Conservation (phyloP, 1,140 invertebrate species). For the Sarcophaga peregrina region DNA sequence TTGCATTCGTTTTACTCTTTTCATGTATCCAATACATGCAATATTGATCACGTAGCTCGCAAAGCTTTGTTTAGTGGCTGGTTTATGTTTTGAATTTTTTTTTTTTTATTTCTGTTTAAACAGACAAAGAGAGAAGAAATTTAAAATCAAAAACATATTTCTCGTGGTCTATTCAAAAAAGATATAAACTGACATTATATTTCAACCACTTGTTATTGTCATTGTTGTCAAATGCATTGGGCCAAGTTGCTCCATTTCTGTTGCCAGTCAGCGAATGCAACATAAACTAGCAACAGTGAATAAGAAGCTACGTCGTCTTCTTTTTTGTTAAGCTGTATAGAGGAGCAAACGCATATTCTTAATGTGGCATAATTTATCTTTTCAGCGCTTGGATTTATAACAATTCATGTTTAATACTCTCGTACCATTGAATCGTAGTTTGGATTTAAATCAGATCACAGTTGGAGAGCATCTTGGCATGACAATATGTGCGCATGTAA, state of each 20-base stretch:
- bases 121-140: too few relatives aligned
- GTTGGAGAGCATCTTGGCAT: not conserved
- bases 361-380: constrained; percentile 24
- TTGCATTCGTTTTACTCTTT: not conserved
- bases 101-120: not conserved
- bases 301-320: not conserved
- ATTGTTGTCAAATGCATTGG: not conserved
- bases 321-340: not conserved
- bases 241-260: not conserved
- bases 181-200: not conserved
- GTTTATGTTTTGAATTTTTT: not conserved
- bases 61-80: not conserved
- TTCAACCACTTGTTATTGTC: constrained; percentile 24
- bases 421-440: not conserved
- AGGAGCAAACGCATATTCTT: not conserved
- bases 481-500: not conserved
- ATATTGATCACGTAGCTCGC: not conserved
- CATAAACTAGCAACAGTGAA: not conserved
- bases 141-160: not conserved
- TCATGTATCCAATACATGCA: not conserved
- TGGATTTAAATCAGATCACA: constrained; percentile 20
- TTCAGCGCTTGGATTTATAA: constrained; percentile 26
- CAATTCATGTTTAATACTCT: constrained; percentile 2
- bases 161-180: not conserved
- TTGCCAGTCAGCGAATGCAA: not conserved